These are phyloP conservation scores for Ptychobarbus kaznakovi DNA, from an alignment of 2,797 vertebrate genomes.

Conservation along the genomic window DNA sequence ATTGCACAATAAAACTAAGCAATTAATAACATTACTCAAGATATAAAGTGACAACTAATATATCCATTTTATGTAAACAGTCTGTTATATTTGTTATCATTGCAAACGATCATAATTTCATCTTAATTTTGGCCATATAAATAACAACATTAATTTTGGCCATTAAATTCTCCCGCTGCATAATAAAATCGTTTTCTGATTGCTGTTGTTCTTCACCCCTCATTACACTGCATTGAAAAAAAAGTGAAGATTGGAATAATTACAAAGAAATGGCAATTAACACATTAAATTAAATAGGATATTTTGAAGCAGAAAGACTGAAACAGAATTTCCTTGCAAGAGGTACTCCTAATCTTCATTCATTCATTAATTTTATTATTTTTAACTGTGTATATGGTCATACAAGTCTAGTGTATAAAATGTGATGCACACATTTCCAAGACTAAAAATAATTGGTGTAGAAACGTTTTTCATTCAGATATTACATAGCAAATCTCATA, in stretches of 20 bases:
- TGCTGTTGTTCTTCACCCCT: background rate
- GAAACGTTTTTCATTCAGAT: background rate
- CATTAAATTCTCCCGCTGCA: no score
- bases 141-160: no score
- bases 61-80: background rate
- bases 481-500: background rate
- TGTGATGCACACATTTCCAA: background rate
- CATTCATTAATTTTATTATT: background rate
- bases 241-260: no score
- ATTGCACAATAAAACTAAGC: background rate
- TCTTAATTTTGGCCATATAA: background rate
- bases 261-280: no score
- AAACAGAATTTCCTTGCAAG: background rate
- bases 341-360: no score
- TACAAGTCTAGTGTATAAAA: background rate
- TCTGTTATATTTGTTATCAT: background rate
- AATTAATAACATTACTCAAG: background rate
- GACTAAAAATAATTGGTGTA: background rate
- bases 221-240: background rate
- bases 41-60: background rate
- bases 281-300: no score
- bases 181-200: background rate
- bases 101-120: background rate
- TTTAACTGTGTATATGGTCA: background rate
- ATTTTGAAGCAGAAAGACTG: background rate